Base-by-base conservation (phyloP, 2,113 vertebrate species). In the Chaenogobius annularis region DNA sequence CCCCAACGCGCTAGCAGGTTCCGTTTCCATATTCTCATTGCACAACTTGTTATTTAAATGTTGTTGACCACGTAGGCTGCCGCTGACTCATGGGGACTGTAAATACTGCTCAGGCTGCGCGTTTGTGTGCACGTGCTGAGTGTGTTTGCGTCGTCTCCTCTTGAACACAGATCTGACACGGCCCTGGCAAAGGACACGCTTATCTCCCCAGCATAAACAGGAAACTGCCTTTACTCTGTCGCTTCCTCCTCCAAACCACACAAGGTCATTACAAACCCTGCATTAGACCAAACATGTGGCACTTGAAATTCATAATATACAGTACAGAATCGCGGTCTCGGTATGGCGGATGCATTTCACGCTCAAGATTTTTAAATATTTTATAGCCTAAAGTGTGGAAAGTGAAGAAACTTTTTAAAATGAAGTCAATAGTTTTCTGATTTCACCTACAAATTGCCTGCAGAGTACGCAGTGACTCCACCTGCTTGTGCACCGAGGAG, bases 151-250 rank as follows among this genome's bases (percentile, higher is more conserved):
- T 55, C 65, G 9, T n/a, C 20, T 69, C 61, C 59, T 74, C 63
- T 65, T 74, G 58, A 19, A 69, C 67, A 61, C 50, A 59, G 3
- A 64, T 15, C 44, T 48, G 67, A 31, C 20, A n/a, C 52, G 73
- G 58, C 7, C 2, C 44, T 5, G 12, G 58, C 58, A 52, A 9
- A 74, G 55, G 59, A 82, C 47, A 63, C 43, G 65, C 73, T 79
- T 81, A 81, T 83, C 78, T 75, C 70, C 68, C 65, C 61, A 77
- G 77, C 68, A 87, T 79, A 81, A 79, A 85, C 83, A 87, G 85
- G 80, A 87, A 83, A 62, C 75, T 46, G 77, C 61, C 37, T 70
- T 81, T 70, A 72, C 67, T 72, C 48, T 68, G 85, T 69, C 50
- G 77, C 78, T 85, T 85, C 78, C 83, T 79, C 52, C 20, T 78